Base-by-base conservation (phyloP, 2,888 invertebrate species). In the Apeira syringaria region DNA sequence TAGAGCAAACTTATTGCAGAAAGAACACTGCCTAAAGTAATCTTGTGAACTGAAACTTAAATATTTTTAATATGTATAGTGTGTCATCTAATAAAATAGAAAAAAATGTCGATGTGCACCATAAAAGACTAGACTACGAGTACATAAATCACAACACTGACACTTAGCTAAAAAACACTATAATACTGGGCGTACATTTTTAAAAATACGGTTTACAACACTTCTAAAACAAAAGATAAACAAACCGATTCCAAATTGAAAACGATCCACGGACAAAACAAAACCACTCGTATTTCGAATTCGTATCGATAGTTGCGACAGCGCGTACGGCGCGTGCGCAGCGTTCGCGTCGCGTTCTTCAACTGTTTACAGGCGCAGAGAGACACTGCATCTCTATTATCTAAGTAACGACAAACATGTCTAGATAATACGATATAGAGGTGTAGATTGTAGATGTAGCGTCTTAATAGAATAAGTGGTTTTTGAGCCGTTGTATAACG, bases 301-400 rank as follows among this genome's bases (percentile, higher is more conserved):
- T 54, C 40, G 51, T 43, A 30, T 51, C 34, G 47, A 42, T 32
- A 30, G 50, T 17, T 28, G 37, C 47, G 50, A 39, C 42, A 47
- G 20, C 34, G 35, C 48, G 33, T 30, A 41, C 64, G 71, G 74
- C 86, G 88, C 88, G 88, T 88, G 88, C 88, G 88, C 83, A 67
- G 56, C 44, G 72, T 59, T 57, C 78, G 85, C 83, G 74, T 65
- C 73, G 77, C 76, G 72, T 74, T 69, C 75, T 83, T 80, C 71
- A 80, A 88, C 88, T 88, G 88, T 74, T 80, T 73, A 65, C 11
- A 46, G 61, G 60, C 11, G 15, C 59, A 51, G 58, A 52, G 49
- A 53, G 49, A 49, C 51, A 40, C 42, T 50, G 62, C 59, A 60
- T 62, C 62, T 67, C 40, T 54, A 60, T 62, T 67, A 68, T 68